Evolutionary conservation across 2,888 invertebrate species (phyloP).

Genomic region (Lycocerus yunnanus): DNA sequence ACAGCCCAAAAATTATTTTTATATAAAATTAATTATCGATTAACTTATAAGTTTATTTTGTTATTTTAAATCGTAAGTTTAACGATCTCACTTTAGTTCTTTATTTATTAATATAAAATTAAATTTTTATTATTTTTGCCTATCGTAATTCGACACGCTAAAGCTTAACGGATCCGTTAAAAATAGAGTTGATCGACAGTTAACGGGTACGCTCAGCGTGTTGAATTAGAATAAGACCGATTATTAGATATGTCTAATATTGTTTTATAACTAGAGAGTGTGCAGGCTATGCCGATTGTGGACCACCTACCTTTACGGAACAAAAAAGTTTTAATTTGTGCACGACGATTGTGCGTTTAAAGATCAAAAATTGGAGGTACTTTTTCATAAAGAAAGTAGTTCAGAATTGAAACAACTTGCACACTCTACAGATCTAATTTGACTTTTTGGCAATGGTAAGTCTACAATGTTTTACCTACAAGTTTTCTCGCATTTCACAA

Average conservation of each 20-base stretch:
- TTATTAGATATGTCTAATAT: conserved; percentile 22
- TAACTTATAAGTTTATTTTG: background rate
- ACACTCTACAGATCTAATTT: conserved; percentile 8
- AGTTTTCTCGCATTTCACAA: background rate
- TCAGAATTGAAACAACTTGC: background rate
- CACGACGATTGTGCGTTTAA: too few relatives aligned
- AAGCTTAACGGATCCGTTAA: background rate
- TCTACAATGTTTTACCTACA: background rate
- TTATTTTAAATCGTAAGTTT: background rate
- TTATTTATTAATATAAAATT: conserved; percentile 1
- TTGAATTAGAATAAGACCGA: background rate
- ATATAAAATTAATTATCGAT: background rate
- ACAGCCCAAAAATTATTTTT: conserved; percentile 8
- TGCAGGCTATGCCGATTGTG: background rate
- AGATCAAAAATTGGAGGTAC: too few relatives aligned
- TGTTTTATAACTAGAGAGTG: background rate
- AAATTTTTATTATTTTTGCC: background rate
- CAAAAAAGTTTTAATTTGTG: too few relatives aligned
- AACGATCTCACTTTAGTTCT: conserved; percentile 1
- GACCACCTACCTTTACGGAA: background rate
- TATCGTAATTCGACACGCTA: background rate
- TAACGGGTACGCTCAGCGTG: background rate
- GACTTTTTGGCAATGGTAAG: conserved; percentile 18
- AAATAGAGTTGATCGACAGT: background rate
- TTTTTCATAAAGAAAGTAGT: too few relatives aligned